Evolutionary conservation across 2,113 vertebrate species (phyloP), one percentile per base, ranked within the genome.

Genomic region (Perognathus longimembris): DNA sequence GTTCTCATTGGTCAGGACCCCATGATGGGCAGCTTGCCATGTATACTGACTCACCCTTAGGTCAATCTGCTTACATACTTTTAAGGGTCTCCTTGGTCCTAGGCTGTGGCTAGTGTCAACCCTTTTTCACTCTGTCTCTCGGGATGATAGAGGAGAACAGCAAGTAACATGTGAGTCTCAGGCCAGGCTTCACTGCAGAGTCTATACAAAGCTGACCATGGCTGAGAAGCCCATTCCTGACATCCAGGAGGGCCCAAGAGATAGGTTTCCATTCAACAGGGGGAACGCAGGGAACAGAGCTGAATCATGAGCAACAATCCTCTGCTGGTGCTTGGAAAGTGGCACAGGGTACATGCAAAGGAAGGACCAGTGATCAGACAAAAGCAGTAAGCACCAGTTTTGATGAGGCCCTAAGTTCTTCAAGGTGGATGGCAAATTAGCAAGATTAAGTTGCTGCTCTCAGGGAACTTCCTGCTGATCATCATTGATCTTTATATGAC

Each of bases 81-180:
- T 50, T 12, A 28, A 95, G 18, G 7, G 21, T 88, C 32, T 75
- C 20, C 57, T 36, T 24, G 28, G 57, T 64, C 81, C 71, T 54
- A 11, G 32, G 45, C 18, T 86, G 26, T 89, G 26, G 34, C 45
- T 3, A 5, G 12, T 24, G 45, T 15, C 69, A 71, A 4, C 34
- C 42, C 67, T 83, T 66, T 61, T 21, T 38, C 40, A 20, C 11
- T 26, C 45, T 66, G 38, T 34, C 20, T 82, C 78, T 63, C 74
- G 32, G 22, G 28, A 71, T 1, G 45, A 42, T 1, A 3, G 36
- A 7, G 3, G 24, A 40, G 5, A 32, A 6, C 5, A 63, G 71
- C 69, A 89, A 50, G 21, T 5, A 28, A 22, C 1, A 2, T 5
- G 34, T 0, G 24, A 22, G 24, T 45, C 40, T 63, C 0, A 0